phyloP scores from a whole-genome alignment of 2,797 vertebrate species.

The Pteronotus mesoamericanus region DNA sequence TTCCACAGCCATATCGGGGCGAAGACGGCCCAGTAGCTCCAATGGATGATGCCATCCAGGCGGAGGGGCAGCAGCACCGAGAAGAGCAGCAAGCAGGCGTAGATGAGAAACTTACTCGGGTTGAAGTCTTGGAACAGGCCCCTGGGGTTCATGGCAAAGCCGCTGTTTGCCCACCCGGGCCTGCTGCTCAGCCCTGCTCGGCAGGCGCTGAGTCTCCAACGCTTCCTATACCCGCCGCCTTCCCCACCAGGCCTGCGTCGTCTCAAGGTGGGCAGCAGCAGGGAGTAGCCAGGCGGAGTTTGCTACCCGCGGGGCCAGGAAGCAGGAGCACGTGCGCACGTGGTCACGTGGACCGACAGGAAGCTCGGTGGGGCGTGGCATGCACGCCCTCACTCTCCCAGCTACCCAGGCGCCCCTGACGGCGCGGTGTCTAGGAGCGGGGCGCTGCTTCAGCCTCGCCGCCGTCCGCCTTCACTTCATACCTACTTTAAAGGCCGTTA shows the following conservation, averaged over 20 bases:
- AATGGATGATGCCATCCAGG: slow-evolving; percentile 96
- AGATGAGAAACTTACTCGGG: slow-evolving; percentile 98
- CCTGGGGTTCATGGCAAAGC: slow-evolving; percentile 87
- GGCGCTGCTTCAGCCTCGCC: fast-evolving
- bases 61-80: slow-evolving; percentile 93
- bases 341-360: slow-evolving; percentile 52
- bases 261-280: neutral
- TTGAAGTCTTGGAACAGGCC: slow-evolving; percentile 92
- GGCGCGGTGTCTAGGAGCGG: neutral
- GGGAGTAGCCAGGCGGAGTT: fast-evolving
- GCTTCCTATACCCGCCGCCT: neutral
- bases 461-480: neutral
- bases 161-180: neutral
- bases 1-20: slow-evolving; percentile 99
- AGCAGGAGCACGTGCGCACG: slow-evolving; percentile 57
- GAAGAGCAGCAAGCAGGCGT: slow-evolving; percentile 96
- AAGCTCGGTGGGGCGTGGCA: neutral
- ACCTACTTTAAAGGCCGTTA: neutral
- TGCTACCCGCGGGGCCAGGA: fast-evolving
- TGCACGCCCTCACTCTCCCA: neutral
- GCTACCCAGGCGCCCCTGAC: neutral
- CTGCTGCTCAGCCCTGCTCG: neutral
- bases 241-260: neutral
- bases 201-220: neutral
- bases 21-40: slow-evolving; percentile 99